A percentile compares a stretch with the other conserved stretches of the same genome.
Evolutionary conservation across 2,888 invertebrate species (phyloP).

Genomic region (Sepioteuthis lessoniana): DNA sequence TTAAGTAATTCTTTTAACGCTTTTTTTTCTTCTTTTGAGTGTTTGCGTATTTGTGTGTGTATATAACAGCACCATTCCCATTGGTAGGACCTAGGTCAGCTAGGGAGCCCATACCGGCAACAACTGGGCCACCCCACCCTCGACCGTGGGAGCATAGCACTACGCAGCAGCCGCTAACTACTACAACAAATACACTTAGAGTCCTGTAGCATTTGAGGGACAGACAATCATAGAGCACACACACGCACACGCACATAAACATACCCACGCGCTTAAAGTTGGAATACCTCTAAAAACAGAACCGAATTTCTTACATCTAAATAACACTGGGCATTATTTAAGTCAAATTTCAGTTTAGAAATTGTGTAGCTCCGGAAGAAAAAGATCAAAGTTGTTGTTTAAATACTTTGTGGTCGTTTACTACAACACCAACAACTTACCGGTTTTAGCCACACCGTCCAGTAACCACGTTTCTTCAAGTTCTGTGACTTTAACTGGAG

Average conservation of each 20-base stretch:
- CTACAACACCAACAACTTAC: neutral
- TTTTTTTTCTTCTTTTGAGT: neutral
- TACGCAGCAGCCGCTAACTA: conserved; percentile 13
- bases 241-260: neutral
- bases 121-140: conserved; percentile 12
- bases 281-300: neutral
- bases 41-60: neutral
- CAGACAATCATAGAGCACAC: neutral
- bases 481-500: too few species aligned
- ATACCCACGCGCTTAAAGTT: neutral
- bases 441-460: neutral
- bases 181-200: neutral
- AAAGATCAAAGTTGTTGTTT: neutral
- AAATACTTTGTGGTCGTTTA: neutral
- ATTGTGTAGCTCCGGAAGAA: neutral
- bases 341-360: too few species aligned
- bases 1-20: neutral
- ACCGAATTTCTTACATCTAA: neutral
- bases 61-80: neutral
- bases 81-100: conserved; percentile 12
- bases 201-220: conserved; percentile 25
- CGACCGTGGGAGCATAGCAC: conserved; percentile 2
- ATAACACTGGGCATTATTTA: neutral
- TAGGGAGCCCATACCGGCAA: neutral
- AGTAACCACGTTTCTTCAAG: too few species aligned